Percentiles rank a stretch among this genome's conserved stretches.
Evolutionary conservation across 1,140 invertebrate genomes (phyloP).

Genomic region (Magallana ariakensis): DNA sequence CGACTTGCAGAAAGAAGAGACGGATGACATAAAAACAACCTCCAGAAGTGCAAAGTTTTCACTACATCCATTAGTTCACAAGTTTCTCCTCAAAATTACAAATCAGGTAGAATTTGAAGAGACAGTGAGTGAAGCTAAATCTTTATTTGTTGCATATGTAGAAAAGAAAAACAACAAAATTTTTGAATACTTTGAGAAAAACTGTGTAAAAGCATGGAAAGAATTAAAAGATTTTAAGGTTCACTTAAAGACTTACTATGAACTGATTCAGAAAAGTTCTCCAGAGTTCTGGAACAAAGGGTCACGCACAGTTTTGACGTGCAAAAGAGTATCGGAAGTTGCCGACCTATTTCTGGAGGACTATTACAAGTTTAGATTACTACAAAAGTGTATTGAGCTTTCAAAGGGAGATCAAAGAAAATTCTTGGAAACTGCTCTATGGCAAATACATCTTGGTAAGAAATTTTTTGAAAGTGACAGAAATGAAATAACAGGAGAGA

Average conservation of each 20-base stretch:
- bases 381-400: conserved; percentile 34
- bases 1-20: not conserved
- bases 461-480: conserved; percentile 48
- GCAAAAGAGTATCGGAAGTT: conserved; percentile 44
- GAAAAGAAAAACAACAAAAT: conserved; percentile 39
- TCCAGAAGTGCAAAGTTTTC: conserved; percentile 22
- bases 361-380: conserved; percentile 22
- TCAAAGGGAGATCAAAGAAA: conserved; percentile 3
- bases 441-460: conserved; percentile 13
- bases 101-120: not conserved
- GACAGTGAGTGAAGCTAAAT: conserved; percentile 6
- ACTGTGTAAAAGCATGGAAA: conserved; percentile 38
- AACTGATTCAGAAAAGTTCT: not conserved
- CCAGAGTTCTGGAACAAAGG: conserved; percentile 4
- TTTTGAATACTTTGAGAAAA: conserved; percentile 40
- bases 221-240: conserved; percentile 21
- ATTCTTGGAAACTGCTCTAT: conserved; percentile 35
- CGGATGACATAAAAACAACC: not conserved
- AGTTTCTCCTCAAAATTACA: conserved; percentile 35
- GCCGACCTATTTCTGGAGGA: conserved; percentile 46
- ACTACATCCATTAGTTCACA: conserved; percentile 43
- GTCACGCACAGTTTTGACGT: not conserved
- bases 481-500: conserved; percentile 23
- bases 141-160: conserved; percentile 38
- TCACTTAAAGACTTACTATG: conserved; percentile 40